A percentile compares a stretch with the other conserved stretches of the same genome.
Conservation (phyloP, 2,113 vertebrate genomes). For the Phaethornis superciliosus region DNA sequence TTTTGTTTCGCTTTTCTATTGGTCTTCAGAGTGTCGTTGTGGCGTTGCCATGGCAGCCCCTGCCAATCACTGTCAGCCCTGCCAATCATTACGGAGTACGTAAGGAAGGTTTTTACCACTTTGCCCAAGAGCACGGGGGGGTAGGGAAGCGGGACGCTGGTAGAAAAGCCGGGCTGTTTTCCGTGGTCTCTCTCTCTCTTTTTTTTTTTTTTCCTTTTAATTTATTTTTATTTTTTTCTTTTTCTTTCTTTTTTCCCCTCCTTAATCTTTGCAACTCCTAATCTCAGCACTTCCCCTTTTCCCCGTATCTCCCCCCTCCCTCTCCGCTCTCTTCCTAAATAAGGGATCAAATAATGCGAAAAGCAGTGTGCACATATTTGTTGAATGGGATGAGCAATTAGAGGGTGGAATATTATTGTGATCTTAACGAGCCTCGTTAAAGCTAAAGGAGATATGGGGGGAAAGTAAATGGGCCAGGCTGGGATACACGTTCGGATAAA, state of each 20-base stretch:
- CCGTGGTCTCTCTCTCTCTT: too few relatives aligned
- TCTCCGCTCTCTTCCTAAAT: conserved; percentile 76
- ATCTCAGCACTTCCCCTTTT: conserved; percentile 89
- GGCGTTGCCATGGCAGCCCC: conserved; percentile 97
- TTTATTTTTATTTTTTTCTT: conserved; percentile 47
- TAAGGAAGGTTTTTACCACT: conserved; percentile 96
- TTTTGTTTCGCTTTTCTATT: conserved; percentile 99
- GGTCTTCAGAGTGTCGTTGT: conserved; percentile 98
- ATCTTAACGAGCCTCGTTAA: conserved; percentile 90
- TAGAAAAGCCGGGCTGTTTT: conserved; percentile 59
- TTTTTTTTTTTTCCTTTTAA: conserved; percentile 49
- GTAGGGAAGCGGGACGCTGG: conserved; percentile 65
- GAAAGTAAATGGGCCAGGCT: conserved; percentile 85
- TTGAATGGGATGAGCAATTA: conserved; percentile 95
- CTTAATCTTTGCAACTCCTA: conserved; percentile 83
- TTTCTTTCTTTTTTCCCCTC: conserved; percentile 38
- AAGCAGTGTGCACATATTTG: conserved; percentile 86
- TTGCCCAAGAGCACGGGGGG: conserved; percentile 79
- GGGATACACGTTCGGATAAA: conserved; percentile 82
- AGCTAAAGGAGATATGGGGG: conserved; percentile 84
- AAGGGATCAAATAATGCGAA: conserved; percentile 86
- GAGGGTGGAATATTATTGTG: conserved; percentile 90
- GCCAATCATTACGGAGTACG: conserved; percentile 99
- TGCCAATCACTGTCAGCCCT: conserved; percentile 99
- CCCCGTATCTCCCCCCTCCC: conserved; percentile 40